Evolutionary conservation across 2,797 vertebrate species (phyloP), one percentile per base, ranked within the genome.

Genomic region (Poeciliopsis presidionis): DNA sequence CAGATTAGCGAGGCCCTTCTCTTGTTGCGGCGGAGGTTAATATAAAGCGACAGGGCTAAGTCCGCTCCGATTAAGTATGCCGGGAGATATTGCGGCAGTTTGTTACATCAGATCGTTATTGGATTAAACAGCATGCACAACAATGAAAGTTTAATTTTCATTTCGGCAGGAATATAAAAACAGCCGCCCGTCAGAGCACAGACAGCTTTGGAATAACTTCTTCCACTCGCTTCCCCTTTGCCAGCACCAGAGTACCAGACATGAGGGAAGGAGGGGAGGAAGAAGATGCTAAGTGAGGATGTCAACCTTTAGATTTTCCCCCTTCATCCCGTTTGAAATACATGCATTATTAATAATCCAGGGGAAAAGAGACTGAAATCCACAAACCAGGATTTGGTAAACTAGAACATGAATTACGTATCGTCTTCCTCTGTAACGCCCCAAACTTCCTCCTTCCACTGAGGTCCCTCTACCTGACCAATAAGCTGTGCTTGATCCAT

Each of bases 21-120:
- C 96, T 96, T 95, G 96, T 99, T 98, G 97, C 97, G 96, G 95
- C 96, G 96, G 97, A 97, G 97, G 97, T 99, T 99, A 99, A 99
- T 98, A 97, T 96, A 97, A 96, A 98, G 97, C 96, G 97, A 98
- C 98, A 97, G 96, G 96, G 96, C 97, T 97, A 97, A 98, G 97
- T 98, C 97, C 93, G 93, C 96, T 97, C 97, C 96, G 95, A 98
- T 99, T 99, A 99, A 97, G 96, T 96, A 96, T 96, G 97, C 96
- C 95, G 96, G 96, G 96, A 97, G 96, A 98, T 97, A 97, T 97
- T 96, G 97, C 95, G 93, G 96, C 96, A 91, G 92, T 97, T 97
- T 95, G 96, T 96, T 97, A 97, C 96, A 95, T 92, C 96, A 97
- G 95, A 97, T 98, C 95, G 94, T 98, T 97, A 99, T 96, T 97